Evolutionary conservation across 2,888 invertebrate genomes (phyloP).

Genomic region (Ashinkailepas kermadecensis): DNA sequence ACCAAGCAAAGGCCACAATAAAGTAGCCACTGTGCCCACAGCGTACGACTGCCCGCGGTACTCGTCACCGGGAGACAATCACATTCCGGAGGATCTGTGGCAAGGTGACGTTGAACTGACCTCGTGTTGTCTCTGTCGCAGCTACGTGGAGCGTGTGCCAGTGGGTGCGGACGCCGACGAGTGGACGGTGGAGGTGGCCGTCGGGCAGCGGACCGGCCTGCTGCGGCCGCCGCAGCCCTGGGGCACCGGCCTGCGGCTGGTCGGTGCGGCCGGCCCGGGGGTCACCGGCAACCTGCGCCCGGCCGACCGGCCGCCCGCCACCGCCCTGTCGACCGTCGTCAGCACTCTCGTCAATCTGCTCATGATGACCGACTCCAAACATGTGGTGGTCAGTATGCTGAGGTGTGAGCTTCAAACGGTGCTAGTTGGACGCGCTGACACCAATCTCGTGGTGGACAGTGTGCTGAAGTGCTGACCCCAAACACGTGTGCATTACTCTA

Average conservation of each 20-base stretch:
- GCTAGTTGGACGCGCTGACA: too few relatives aligned
- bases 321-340: constrained; percentile 46
- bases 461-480: too few relatives aligned
- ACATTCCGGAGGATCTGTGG: too few relatives aligned
- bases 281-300: constrained; percentile 35
- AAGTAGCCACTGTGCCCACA: too few relatives aligned
- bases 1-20: too few relatives aligned
- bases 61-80: too few relatives aligned
- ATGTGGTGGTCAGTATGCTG: constrained; percentile 53
- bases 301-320: not conserved
- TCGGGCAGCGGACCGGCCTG: constrained; percentile 40
- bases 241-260: constrained; percentile 47
- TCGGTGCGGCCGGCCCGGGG: constrained; percentile 48
- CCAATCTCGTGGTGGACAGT: too few relatives aligned
- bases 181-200: constrained; percentile 39
- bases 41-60: too few relatives aligned
- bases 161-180: constrained; percentile 49
- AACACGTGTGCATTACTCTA: too few relatives aligned
- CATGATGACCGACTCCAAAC: constrained; percentile 56
- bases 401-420: too few relatives aligned
- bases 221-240: constrained; percentile 44
- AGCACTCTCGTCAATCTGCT: constrained; percentile 48
- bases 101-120: too few relatives aligned
- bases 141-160: constrained; percentile 49
- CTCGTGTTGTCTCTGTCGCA: constrained; percentile 13